Percentiles rank a stretch among this genome's conserved stretches.
These are phyloP conservation scores for Magallana gigas DNA, from an alignment of 1,140 invertebrate species.

Conservation along the genomic window DNA sequence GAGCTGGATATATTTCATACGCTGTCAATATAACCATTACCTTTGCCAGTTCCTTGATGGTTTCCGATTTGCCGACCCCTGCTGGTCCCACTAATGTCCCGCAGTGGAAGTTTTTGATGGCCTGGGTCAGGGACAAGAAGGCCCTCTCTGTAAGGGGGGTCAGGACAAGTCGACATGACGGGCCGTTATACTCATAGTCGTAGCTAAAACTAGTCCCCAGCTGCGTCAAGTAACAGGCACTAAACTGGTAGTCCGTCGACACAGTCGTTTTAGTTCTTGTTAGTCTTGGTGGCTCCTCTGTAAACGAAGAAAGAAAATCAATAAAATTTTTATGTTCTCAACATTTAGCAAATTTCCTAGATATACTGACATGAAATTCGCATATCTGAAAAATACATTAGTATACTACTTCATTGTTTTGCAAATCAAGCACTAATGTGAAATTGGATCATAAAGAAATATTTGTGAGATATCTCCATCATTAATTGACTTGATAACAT, in stretches of 20 bases:
- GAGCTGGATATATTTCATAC: too few species aligned
- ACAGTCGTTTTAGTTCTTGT: constrained; percentile 71
- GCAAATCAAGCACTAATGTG: too few species aligned
- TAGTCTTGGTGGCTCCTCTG: constrained; percentile 62
- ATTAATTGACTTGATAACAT: too few species aligned
- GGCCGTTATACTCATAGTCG: constrained; percentile 77
- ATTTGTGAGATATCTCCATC: too few species aligned
- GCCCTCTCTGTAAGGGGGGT: constrained; percentile 76
- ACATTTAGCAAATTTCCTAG: too few species aligned
- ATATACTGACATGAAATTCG: too few species aligned
- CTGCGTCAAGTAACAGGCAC: constrained; percentile 73
- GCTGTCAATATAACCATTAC: constrained; percentile 54
- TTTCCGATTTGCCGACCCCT: constrained; percentile 77
- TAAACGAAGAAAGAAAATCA: neutral
- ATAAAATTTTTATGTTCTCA: too few species aligned
- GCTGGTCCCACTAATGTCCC: constrained; percentile 73
- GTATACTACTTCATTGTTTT: too few species aligned
- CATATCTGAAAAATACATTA: too few species aligned
- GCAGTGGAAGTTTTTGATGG: constrained; percentile 74
- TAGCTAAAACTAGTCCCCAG: constrained; percentile 72
- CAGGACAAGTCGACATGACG: constrained; percentile 65
- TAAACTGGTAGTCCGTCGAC: constrained; percentile 74
- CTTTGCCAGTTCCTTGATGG: constrained; percentile 73
- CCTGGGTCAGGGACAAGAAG: constrained; percentile 73
- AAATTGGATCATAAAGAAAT: too few species aligned